phyloP scores from a whole-genome alignment of 2,797 vertebrate genomes.

The Chelmon rostratus region DNA sequence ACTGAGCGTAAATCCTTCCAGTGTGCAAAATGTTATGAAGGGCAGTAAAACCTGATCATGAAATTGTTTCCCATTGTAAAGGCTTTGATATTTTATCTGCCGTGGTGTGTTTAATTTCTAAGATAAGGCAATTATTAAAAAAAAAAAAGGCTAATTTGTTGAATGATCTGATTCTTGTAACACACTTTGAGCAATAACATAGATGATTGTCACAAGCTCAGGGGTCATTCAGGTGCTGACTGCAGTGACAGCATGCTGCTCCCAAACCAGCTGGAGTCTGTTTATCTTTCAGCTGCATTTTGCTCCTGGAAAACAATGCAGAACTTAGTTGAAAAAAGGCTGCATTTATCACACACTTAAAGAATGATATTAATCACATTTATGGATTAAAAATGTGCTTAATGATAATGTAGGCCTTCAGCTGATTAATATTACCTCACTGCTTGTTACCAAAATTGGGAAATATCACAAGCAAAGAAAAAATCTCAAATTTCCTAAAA shows the following conservation, averaged over 20 bases:
- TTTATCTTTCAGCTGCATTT: constrained; percentile 35
- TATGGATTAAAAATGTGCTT: not conserved
- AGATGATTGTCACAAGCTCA: not conserved
- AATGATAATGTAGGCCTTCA: not conserved
- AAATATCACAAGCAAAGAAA: not conserved
- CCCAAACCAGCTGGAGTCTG: constrained; percentile 49
- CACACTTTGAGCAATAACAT: not conserved
- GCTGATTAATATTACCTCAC: not conserved
- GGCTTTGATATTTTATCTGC: constrained; percentile 5
- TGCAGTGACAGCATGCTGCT: constrained; percentile 43
- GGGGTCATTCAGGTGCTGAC: constrained; percentile 23
- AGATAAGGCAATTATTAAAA: not conserved
- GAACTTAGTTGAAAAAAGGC: not conserved
- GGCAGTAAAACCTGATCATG: constrained; percentile 3
- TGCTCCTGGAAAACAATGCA: not conserved
- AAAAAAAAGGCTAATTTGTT: not conserved
- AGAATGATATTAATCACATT: not conserved
- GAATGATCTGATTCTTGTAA: not conserved
- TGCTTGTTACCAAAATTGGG: not conserved
- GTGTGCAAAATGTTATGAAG: not conserved
- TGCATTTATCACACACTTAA: not conserved
- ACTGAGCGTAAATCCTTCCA: not conserved
- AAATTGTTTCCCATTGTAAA: constrained; percentile 34
- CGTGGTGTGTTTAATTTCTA: constrained; percentile 32
- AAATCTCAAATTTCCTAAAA: not conserved